Percentiles rank a stretch among this genome's conserved stretches.
Evolutionary conservation across 2,888 invertebrate species (phyloP).

Genomic region (Perdita meconis): DNA sequence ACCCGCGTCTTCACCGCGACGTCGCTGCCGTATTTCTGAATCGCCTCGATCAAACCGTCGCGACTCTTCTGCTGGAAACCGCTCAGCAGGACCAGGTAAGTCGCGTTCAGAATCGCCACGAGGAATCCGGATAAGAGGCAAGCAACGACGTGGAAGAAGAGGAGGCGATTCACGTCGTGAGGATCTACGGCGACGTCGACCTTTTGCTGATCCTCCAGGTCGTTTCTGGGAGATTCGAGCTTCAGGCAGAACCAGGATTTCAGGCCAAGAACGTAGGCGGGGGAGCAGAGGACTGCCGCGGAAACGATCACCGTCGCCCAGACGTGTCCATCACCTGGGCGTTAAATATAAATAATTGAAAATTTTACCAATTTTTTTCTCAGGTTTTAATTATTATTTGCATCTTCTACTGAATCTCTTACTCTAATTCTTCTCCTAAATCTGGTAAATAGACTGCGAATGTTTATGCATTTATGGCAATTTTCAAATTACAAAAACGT

Average conservation of each 20-base stretch:
- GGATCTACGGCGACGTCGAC: constrained; percentile 9
- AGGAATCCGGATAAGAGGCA: constrained; percentile 64
- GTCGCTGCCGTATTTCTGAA: constrained; percentile 86
- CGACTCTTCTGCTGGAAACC: constrained; percentile 67
- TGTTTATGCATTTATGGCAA: too few species aligned
- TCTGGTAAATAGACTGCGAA: too few species aligned
- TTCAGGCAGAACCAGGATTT: constrained; percentile 30
- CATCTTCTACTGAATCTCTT: too few species aligned
- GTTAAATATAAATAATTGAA: too few species aligned
- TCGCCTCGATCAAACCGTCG: constrained; percentile 86
- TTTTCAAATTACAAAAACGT: too few species aligned
- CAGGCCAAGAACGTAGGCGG: constrained; percentile 62
- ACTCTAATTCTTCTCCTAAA: constrained; percentile 54
- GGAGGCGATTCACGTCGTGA: constrained; percentile 51
- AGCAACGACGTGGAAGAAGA: constrained; percentile 62
- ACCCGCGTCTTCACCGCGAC: constrained; percentile 86
- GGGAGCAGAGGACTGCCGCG: constrained; percentile 52
- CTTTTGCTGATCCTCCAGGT: constrained; percentile 12
- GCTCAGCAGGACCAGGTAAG: constrained; percentile 42
- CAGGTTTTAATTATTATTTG: too few species aligned
- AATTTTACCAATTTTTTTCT: too few species aligned
- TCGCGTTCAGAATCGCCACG: constrained; percentile 54
- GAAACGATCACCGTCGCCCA: constrained; percentile 62
- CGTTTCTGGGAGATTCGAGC: background rate
- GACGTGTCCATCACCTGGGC: constrained; percentile 63